Conservation (phyloP, 2,888 invertebrate species). For the Dasysyrphus tricinctus region DNA sequence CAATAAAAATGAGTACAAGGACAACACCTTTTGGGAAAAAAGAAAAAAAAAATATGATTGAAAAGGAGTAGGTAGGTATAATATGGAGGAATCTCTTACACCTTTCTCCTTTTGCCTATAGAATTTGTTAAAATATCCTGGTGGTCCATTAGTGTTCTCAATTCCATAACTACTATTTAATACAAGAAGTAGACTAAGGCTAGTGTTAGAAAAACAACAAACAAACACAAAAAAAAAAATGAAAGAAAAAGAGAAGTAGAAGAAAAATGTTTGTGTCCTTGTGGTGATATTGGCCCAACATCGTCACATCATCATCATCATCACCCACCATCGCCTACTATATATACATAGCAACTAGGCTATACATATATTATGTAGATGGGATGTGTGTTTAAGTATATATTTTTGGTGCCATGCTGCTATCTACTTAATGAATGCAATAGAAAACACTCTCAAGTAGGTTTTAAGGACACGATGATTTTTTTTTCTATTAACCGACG, state of each 20-base stretch:
- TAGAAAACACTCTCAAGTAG: constrained; percentile 64
- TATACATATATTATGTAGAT: no score
- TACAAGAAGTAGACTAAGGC: constrained; percentile 23
- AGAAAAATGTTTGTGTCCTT: constrained; percentile 56
- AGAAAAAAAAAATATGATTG: constrained; percentile 10
- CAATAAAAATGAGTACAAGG: constrained; percentile 69
- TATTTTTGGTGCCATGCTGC: constrained; percentile 40
- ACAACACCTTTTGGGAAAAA: constrained; percentile 49
- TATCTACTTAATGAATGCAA: constrained; percentile 70
- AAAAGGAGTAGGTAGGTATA: constrained; percentile 18
- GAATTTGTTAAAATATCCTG: constrained; percentile 66
- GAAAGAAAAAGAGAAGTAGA: not conserved
- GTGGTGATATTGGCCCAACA: constrained; percentile 73
- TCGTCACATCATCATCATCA: constrained; percentile 50
- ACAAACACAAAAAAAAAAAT: not conserved
- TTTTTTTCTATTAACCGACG: constrained; percentile 24
- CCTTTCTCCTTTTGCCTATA: constrained; percentile 44
- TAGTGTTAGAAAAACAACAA: constrained; percentile 38
- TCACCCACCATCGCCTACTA: not conserved
- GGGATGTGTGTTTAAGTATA: constrained; percentile 23
- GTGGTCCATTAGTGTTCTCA: constrained; percentile 66
- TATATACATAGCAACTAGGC: not conserved
- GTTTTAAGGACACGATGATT: constrained; percentile 71
- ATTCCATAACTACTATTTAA: constrained; percentile 41
- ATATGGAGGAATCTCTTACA: constrained; percentile 2